A percentile compares a stretch with the other conserved stretches of the same genome.
These are phyloP conservation scores for Thymelicus sylvestris DNA, from an alignment of 2,888 invertebrate genomes.

Conservation along the genomic window DNA sequence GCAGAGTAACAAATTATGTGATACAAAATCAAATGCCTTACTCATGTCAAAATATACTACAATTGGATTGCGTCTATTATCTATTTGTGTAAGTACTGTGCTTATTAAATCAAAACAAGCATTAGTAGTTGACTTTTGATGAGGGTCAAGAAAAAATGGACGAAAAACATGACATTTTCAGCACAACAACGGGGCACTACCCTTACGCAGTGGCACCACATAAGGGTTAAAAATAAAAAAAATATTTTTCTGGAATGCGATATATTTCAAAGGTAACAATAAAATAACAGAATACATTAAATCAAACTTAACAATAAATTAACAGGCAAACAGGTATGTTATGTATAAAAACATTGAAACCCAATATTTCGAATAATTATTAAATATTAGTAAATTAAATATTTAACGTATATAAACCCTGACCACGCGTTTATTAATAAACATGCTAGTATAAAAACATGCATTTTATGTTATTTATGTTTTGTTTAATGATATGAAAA, in stretches of 20 bases:
- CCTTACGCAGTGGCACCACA: background rate
- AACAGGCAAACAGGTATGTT: background rate
- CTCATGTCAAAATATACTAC: too few relatives aligned
- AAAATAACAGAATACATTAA: background rate
- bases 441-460: too few relatives aligned
- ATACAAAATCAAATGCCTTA: too few relatives aligned
- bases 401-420: too few relatives aligned
- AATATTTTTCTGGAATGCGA: background rate
- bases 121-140: too few relatives aligned
- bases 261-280: background rate
- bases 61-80: too few relatives aligned
- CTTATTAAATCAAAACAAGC: too few relatives aligned
- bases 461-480: too few relatives aligned
- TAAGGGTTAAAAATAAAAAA: background rate
- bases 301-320: conserved; percentile 3
- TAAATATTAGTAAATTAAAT: background rate
- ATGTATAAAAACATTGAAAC: background rate
- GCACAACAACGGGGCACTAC: background rate
- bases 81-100: too few relatives aligned
- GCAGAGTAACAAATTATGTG: too few relatives aligned
- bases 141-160: background rate
- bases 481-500: too few relatives aligned
- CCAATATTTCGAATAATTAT: background rate
- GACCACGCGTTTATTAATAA: too few relatives aligned
- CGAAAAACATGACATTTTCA: background rate